Percentiles rank a stretch among this genome's conserved stretches.
Conservation (phyloP, 2,888 invertebrate genomes). For the Lasioglossum pauxillum region DNA sequence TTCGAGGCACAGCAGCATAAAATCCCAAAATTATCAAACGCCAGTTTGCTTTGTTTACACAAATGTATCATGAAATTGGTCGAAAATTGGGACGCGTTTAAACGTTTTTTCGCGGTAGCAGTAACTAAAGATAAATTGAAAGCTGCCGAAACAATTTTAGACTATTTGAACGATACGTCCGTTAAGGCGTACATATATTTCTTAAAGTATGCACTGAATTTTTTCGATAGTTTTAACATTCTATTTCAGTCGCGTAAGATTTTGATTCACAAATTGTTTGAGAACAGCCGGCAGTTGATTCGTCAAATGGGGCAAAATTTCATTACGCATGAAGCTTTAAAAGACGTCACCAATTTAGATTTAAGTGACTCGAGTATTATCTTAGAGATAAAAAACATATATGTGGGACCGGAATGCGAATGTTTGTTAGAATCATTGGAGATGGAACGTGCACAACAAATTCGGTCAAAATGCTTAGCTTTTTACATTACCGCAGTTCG, state of each 20-base stretch:
- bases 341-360: too few relatives aligned
- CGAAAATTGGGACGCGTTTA: too few relatives aligned
- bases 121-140: too few relatives aligned
- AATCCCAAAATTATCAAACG: not conserved
- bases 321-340: not conserved
- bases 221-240: constrained; percentile 8
- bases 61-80: too few relatives aligned
- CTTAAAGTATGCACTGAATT: too few relatives aligned
- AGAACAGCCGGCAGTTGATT: constrained; percentile 1
- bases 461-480: not conserved
- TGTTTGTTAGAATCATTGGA: not conserved
- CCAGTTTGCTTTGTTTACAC: too few relatives aligned
- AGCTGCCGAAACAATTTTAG: too few relatives aligned
- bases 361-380: too few relatives aligned
- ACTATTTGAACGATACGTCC: too few relatives aligned
- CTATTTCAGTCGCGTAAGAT: constrained; percentile 24
- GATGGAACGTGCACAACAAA: not conserved
- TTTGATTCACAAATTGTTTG: constrained; percentile 26
- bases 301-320: not conserved
- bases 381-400: not conserved
- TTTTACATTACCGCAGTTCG: not conserved
- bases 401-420: not conserved
- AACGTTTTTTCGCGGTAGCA: too few relatives aligned
- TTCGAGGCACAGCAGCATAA: not conserved
- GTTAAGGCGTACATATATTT: too few relatives aligned